Conservation (phyloP, 1,140 invertebrate species). For the Nautilus pompilius region DNA sequence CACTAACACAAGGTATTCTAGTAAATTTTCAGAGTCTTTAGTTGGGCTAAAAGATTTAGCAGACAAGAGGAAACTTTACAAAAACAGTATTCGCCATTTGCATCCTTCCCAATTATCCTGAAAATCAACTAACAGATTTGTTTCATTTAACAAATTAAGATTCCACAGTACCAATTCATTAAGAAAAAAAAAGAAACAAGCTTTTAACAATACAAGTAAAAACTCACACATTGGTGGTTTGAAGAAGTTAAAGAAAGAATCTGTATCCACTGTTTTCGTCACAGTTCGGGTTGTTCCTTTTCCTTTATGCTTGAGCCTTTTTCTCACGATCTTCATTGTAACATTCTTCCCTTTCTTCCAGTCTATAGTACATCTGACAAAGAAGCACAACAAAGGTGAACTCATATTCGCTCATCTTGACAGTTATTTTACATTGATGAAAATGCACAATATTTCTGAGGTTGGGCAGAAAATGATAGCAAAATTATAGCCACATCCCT, state of each 20-base stretch:
- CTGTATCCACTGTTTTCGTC: slow-evolving; percentile 80
- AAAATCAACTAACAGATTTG: too few species aligned
- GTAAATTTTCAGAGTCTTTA: too few species aligned
- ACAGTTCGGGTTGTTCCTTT: slow-evolving; percentile 87
- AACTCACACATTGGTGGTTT: slow-evolving; percentile 72
- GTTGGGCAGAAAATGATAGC: too few species aligned
- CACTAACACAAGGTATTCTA: too few species aligned
- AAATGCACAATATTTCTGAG: too few species aligned
- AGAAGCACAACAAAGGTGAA: neutral
- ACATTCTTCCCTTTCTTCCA: slow-evolving; percentile 98
- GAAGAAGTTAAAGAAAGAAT: slow-evolving; percentile 99
- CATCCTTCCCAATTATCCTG: too few species aligned
- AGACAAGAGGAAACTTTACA: too few species aligned
- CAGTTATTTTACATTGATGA: too few species aligned
- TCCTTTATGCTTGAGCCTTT: slow-evolving; percentile 98
- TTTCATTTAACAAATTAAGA: neutral
- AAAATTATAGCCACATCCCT: too few species aligned
- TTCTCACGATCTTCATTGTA: slow-evolving; percentile 93
- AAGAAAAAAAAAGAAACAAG: neutral
- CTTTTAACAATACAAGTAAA: neutral
- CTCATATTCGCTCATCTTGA: too few species aligned
- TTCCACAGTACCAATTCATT: neutral
- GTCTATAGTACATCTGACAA: slow-evolving; percentile 71
- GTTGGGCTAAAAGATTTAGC: too few species aligned
- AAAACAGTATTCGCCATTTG: too few species aligned